Base-by-base conservation (phyloP, 2,113 vertebrate species). In the Hemiprocne comata region DNA sequence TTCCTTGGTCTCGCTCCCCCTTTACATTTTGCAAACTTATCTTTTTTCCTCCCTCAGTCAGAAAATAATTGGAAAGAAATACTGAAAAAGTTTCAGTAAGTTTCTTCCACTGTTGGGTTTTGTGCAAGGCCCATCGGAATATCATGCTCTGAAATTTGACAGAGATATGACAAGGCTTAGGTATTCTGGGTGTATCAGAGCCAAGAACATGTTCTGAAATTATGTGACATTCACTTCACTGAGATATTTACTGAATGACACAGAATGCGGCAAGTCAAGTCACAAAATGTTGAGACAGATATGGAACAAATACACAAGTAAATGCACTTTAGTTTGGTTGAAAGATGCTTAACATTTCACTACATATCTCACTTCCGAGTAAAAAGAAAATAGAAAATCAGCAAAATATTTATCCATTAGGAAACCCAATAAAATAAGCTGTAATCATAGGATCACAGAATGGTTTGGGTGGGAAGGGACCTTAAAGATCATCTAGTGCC, bases 271-370 rank as follows among this genome's bases (percentile, higher is more conserved):
- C 73, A 90, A 92, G 78, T 64, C 55, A 93, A 64, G 60, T 44
- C 65, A 73, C 78, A 53, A 84, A 93, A 67, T 48, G 51, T 38
- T 92, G 90, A 91, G 87, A 67, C 44, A 94, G 93, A 54, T 70
- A 71, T 29, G 85, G 79, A 95, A 88, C 90, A 94, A 95, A 79
- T 57, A 86, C 54, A 11, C 23, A 36, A 86, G 50, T 66, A 91
- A 80, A 73, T 40, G 19, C 24, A 12, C 72, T 77, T 88, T 64
- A 57, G 21, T 67, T 86, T 33, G 73, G 60, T 20, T 78, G 85
- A 77, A 66, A 26, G 38, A 16, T 57, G 48, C 60, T 38, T 77
- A 80, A 36, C 28, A 4, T 16, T 77, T 48, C 24, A 14, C 29
- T 54, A 29, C 24, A 1, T 36, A 50, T 71, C 44, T 70, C 54